Percentiles rank a stretch among this genome's conserved stretches.
Conservation (phyloP, 2,797 vertebrate genomes). For the Gorsachius magnificus region DNA sequence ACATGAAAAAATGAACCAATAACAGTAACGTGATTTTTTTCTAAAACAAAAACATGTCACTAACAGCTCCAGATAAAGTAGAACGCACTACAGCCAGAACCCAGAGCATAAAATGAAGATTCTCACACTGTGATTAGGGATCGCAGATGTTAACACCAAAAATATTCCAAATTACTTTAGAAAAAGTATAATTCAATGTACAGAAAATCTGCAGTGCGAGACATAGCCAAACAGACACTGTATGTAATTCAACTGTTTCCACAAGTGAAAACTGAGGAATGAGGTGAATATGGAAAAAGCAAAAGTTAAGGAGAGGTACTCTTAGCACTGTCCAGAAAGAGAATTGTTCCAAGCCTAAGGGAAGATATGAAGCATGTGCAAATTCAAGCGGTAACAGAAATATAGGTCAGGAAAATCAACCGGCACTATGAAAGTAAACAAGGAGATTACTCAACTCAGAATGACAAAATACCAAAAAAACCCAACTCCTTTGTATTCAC, state of each 20-base stretch:
- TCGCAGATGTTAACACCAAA: background rate
- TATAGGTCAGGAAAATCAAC: background rate
- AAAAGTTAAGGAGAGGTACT: background rate
- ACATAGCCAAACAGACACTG: background rate
- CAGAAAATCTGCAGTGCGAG: background rate
- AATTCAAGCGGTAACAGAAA: background rate
- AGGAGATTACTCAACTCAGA: background rate
- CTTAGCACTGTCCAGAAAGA: background rate
- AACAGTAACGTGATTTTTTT: background rate
- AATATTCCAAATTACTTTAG: background rate
- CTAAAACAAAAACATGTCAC: background rate
- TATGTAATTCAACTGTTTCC: background rate
- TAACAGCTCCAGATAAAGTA: background rate
- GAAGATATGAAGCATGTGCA: background rate
- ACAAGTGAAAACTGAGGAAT: background rate
- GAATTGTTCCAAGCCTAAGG: background rate
- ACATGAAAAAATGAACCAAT: background rate
- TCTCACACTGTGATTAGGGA: background rate
- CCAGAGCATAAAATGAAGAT: background rate
- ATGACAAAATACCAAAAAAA: background rate
- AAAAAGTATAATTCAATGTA: background rate
- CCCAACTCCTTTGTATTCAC: background rate
- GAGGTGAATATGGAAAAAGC: background rate
- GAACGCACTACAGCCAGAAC: background rate
- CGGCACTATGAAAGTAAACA: background rate